A percentile compares a stretch with the other conserved stretches of the same genome.
phyloP scores from a whole-genome alignment of 2,797 vertebrate genomes.

The Poecilia wingei region DNA sequence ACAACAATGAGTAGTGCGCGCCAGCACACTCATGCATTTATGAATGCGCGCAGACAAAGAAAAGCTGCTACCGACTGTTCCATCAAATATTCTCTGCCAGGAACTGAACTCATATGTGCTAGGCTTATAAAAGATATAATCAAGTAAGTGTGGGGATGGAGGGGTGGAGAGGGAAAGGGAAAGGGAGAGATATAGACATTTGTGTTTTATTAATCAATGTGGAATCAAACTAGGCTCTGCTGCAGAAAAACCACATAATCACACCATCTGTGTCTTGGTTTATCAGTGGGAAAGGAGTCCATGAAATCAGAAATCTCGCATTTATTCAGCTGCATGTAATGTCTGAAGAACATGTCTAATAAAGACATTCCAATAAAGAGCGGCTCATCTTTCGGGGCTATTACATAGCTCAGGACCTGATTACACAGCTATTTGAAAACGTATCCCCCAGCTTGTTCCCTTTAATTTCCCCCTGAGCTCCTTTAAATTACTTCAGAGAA shows the following conservation, averaged over 20 bases:
- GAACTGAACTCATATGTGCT: slow-evolving; percentile 35
- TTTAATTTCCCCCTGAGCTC: slow-evolving; percentile 75
- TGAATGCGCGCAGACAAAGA: slow-evolving; percentile 54
- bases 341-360: slow-evolving; percentile 70
- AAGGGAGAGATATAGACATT: slow-evolving; percentile 28
- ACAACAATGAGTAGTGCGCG: slow-evolving; percentile 38
- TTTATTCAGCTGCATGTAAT: slow-evolving; percentile 59
- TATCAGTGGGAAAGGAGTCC: slow-evolving; percentile 44
- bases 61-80: slow-evolving; percentile 39
- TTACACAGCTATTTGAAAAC: slow-evolving; percentile 76
- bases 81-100: slow-evolving; percentile 28
- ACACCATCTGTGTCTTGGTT: slow-evolving; percentile 43
- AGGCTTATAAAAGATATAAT: slow-evolving; percentile 31
- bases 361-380: slow-evolving; percentile 73
- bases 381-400: slow-evolving; percentile 68
- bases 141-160: slow-evolving; percentile 5
- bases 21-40: slow-evolving; percentile 62
- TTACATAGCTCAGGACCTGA: slow-evolving; percentile 72
- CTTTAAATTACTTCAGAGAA: slow-evolving; percentile 75
- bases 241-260: slow-evolving; percentile 47
- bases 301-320: slow-evolving; percentile 63
- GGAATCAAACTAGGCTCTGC: slow-evolving; percentile 42
- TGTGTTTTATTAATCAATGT: slow-evolving; percentile 55
- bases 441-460: slow-evolving; percentile 74
- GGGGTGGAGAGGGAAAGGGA: background rate